Evolutionary conservation across 2,797 vertebrate species (phyloP).

Genomic region (Spheniscus humboldti): DNA sequence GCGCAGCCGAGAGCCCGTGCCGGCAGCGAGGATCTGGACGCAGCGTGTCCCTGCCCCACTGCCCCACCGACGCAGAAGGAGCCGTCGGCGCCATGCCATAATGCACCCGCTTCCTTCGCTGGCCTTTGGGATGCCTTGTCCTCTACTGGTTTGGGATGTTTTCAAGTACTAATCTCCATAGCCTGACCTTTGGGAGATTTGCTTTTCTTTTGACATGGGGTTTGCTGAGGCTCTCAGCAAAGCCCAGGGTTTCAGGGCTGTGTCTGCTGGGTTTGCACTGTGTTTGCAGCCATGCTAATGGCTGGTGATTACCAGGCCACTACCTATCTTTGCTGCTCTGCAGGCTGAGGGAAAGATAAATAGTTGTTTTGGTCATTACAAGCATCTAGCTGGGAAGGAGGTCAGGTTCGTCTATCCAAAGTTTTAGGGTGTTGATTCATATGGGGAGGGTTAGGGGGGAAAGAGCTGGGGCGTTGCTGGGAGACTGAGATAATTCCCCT

Average conservation of each 20-base stretch:
- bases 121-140: no score
- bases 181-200: background rate
- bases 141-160: background rate
- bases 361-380: background rate
- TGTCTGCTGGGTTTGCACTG: background rate
- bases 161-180: background rate
- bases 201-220: background rate
- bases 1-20: background rate
- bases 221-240: background rate
- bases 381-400: background rate
- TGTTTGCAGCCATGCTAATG: background rate
- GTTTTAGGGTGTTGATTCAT: background rate
- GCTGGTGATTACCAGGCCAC: background rate
- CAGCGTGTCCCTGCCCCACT: background rate
- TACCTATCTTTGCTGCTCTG: background rate
- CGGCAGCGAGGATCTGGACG: accelerated
- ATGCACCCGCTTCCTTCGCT: accelerated
- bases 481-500: background rate
- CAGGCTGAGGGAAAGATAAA: background rate
- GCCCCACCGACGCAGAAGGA: background rate
- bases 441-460: background rate
- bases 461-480: background rate
- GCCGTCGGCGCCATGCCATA: accelerated
- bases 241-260: background rate
- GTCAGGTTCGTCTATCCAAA: background rate